A percentile compares a stretch with the other conserved stretches of the same genome.
phyloP scores from a whole-genome alignment of 1,140 invertebrate genomes.

The Hermatobates lingyangjiaoensis region DNA sequence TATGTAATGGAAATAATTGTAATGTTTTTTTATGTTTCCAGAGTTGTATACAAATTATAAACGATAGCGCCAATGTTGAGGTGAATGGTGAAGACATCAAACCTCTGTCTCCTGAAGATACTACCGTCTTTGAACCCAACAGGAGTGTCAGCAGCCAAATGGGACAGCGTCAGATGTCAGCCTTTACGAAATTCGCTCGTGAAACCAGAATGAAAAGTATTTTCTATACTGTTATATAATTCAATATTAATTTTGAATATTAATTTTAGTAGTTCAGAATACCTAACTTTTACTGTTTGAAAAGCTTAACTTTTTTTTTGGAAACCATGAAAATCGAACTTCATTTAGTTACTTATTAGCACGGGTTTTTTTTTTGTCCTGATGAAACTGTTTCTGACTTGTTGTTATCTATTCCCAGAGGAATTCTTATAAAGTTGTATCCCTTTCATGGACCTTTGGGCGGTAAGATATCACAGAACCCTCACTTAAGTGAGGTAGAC shows the following conservation, averaged over 20 bases:
- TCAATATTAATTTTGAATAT: conserved; percentile 6
- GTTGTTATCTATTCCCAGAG: too few species aligned
- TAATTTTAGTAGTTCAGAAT: conserved; percentile 2
- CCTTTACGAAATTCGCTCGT: conserved; percentile 23
- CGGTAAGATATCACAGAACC: too few species aligned
- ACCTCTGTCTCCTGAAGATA: not conserved
- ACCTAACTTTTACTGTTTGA: conserved; percentile 14
- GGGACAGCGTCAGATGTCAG: conserved; percentile 20
- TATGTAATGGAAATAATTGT: too few species aligned
- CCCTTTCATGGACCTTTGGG: too few species aligned
- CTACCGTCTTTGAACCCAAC: not conserved
- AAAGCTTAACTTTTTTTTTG: conserved; percentile 3
- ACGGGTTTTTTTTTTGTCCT: not conserved
- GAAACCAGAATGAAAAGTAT: conserved; percentile 23
- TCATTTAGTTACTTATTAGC: not conserved
- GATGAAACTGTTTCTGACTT: too few species aligned
- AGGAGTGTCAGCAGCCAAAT: conserved; percentile 20
- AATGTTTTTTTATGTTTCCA: too few species aligned
- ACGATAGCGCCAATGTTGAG: not conserved
- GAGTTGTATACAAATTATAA: too few species aligned
- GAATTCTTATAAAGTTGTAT: too few species aligned
- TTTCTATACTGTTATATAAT: conserved; percentile 4
- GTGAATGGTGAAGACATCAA: not conserved
- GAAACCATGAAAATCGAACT: not conserved
- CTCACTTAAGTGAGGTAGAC: too few species aligned